Base-by-base conservation (phyloP, 2,113 vertebrate species). In the Syngnathus scovelli region DNA sequence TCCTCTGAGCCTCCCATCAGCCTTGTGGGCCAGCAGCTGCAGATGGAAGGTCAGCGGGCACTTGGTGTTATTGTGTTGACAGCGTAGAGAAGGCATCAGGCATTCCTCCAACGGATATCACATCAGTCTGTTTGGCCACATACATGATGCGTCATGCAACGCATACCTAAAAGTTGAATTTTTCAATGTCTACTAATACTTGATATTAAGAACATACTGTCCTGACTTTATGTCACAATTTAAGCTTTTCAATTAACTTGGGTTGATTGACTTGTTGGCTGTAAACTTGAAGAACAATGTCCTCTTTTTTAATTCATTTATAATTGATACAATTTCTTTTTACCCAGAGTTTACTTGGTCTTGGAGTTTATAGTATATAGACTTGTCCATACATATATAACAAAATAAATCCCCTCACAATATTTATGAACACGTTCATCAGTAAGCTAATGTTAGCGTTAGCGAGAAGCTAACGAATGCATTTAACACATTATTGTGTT, bases 1-100 rank as follows among this genome's bases (percentile, higher is more conserved):
- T 71, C 55, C 38, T 52, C 41, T 7, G 1, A 71, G 11, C 56
- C 69, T 43, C 27, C 51, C 13, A 38, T 44, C 66, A 72, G 62
- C 60, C 27, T 61, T 61, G 65, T 36, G 36, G 60, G 61, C 52
- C 7, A 12, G 64, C 77, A 83, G 80, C 86, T 77, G 78, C 79
- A 85, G 77, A 81, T 76, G 75, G 64, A 60, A 70, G 81, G 72
- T 81, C 78, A 81, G 62, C n/a, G 69, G 71, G 21, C 67, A 54
- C 65, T 1, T 11, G 66, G 33, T 78, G 78, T 64, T 83, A 41
- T 61, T 60, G 61, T 73, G 74, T 72, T 75, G 81, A 83, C 75
- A 65, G 69, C 66, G 60, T 33, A 44, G 56, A 71, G 60, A 63
- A 75, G 77, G 68, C 82, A 69, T 78, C 79, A 69, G 60, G 61